These are phyloP conservation scores for Apostichopus parvimensis DNA, from an alignment of 35 echinoderm and acorn worm genomes.

Conservation along the genomic window DNA sequence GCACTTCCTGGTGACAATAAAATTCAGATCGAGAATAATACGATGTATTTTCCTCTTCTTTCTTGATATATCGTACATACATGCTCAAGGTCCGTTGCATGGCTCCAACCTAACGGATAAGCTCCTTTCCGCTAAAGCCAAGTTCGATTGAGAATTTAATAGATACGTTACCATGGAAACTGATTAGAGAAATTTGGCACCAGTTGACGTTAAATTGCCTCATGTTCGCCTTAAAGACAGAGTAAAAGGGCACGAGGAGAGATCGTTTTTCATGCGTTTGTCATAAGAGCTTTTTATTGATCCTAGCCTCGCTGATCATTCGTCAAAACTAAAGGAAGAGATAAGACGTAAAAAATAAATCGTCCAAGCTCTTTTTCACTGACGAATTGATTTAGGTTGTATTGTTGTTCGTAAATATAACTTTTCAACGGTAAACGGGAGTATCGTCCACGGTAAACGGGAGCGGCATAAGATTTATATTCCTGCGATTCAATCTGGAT, in stretches of 20 bases:
- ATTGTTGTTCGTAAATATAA: too few species aligned
- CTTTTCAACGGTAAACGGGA: too few species aligned
- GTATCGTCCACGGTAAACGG: too few species aligned
- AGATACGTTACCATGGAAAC: conserved; percentile 39
- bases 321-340: not conserved
- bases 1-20: not conserved
- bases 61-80: not conserved
- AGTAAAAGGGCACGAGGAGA: conserved; percentile 20
- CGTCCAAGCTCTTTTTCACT: too few species aligned
- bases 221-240: conserved; percentile 20
- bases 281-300: conserved; percentile 53
- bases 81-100: not conserved
- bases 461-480: too few species aligned
- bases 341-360: not conserved
- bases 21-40: not conserved
- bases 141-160: conserved; percentile 52
- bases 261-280: conserved; percentile 12
- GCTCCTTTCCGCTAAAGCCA: conserved; percentile 11
- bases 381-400: too few species aligned
- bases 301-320: conserved; percentile 23
- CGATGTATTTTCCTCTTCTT: not conserved
- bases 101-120: not conserved
- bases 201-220: conserved; percentile 39
- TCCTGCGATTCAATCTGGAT: too few species aligned
- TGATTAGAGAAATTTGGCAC: conserved; percentile 38